Evolutionary conservation across 2,797 vertebrate species (phyloP), one percentile per base, ranked within the genome.

Genomic region (Sparidentex hasta): DNA sequence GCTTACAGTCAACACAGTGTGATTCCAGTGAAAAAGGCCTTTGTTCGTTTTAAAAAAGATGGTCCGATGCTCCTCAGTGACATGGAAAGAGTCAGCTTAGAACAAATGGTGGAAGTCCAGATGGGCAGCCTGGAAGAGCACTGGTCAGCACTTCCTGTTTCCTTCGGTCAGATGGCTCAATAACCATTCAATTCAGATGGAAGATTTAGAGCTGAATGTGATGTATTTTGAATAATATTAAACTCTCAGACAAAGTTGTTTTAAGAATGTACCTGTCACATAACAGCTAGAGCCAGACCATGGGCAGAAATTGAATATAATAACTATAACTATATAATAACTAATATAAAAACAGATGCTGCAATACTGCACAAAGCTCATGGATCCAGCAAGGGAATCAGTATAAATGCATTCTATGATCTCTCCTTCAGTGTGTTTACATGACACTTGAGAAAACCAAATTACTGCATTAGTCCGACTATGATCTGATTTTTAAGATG

Each of bases 101-200:
- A 80, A 83, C 84, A 84, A 88, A 80, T 70, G 77, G 57, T 74
- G 81, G 84, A 82, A 78, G 87, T 86, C 78, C 50, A 72, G 56
- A 25, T 38, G 76, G 67, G 12, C 57, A 57, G 48, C 55, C 55
- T 68, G 44, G 54, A 56, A 76, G 78, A 65, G 56, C 62, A 66
- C 21, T 51, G 63, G 59, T 71, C 64, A 84, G 64, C 67, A 82
- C 67, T 77, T 86, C 87, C 87, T 83, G 71, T 77, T 67, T 66
- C 69, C 74, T 46, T 52, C 56, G 48, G 52, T 66, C 82, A 72
- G 55, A 41, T 63, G 62, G 73, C 66, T 66, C 33, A n/a, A 7
- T 65, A n/a, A 57, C 23, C 16, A 46, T 59, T 44, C 7, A 18
- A 17, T 29, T 63, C 55, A 56, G 33, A 43, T 62, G 3, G 27